Conservation (phyloP, 2,113 vertebrate species). For the Neogale vison region DNA sequence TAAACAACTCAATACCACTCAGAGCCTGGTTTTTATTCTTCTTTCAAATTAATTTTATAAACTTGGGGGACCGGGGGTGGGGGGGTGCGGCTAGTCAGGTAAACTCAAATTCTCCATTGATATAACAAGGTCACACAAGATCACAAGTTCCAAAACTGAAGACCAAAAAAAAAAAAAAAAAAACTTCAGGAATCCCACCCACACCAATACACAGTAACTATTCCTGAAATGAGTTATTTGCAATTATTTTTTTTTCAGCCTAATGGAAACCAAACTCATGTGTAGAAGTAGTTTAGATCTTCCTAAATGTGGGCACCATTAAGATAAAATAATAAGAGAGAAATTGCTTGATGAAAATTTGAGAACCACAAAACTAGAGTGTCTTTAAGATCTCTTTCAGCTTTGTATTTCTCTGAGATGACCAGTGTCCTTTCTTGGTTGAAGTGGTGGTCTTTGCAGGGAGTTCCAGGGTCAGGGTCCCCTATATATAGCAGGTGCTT, state of each 20-base stretch:
- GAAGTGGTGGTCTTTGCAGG: background rate
- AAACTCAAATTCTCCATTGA: background rate
- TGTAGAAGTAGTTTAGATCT: background rate
- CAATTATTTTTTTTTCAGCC: background rate
- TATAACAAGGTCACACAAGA: background rate
- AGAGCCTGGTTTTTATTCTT: background rate
- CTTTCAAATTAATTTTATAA: slow-evolving; percentile 36
- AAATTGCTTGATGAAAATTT: background rate
- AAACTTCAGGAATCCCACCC: background rate
- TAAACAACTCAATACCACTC: background rate
- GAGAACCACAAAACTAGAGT: background rate
- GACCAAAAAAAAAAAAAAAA: background rate
- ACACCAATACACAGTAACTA: background rate
- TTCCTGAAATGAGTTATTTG: background rate
- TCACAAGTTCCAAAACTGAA: background rate
- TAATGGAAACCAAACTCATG: background rate
- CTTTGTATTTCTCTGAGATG: background rate
- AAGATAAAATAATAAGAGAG: slow-evolving; percentile 1
- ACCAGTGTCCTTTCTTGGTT: background rate
- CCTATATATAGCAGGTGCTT: background rate
- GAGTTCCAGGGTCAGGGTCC: background rate
- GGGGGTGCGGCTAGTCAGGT: background rate
- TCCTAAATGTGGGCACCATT: background rate
- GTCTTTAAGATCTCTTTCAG: background rate
- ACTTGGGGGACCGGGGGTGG: accelerated